Conservation (phyloP, 2,113 vertebrate species). For the Hydrolagus affinis region DNA sequence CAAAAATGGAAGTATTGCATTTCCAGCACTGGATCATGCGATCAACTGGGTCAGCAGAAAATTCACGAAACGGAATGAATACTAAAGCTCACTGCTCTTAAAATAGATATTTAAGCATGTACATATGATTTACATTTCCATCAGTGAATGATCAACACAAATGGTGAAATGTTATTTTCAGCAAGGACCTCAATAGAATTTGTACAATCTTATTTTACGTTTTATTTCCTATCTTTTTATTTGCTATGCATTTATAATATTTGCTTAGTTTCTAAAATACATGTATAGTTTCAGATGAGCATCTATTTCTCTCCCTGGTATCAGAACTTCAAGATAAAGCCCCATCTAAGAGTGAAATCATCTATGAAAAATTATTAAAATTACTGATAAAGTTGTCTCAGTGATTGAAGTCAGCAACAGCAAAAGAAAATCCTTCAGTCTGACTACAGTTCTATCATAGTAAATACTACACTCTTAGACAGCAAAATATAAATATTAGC, state of each 20-base stretch:
- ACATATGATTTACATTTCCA: neutral
- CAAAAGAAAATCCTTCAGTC: constrained; percentile 3
- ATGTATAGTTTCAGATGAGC: neutral
- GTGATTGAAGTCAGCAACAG: neutral
- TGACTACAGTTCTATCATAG: neutral
- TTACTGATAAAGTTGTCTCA: neutral
- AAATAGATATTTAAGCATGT: no score
- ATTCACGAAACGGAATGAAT: no score
- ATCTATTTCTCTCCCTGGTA: neutral
- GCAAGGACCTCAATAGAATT: neutral
- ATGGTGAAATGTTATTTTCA: neutral
- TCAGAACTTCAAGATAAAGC: neutral
- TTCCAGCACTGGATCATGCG: no score
- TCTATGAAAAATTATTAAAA: neutral
- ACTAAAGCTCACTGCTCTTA: no score
- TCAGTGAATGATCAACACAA: neutral
- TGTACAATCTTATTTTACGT: neutral
- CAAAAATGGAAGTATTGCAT: no score
- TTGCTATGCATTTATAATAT: neutral
- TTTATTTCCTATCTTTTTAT: no score
- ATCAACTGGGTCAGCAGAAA: no score
- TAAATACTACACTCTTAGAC: neutral
- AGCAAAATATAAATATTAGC: constrained; percentile 17
- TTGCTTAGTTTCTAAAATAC: neutral
- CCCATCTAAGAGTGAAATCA: neutral